These are phyloP conservation scores for Fopius arisanus DNA, from an alignment of 1,140 invertebrate genomes.

Conservation along the genomic window DNA sequence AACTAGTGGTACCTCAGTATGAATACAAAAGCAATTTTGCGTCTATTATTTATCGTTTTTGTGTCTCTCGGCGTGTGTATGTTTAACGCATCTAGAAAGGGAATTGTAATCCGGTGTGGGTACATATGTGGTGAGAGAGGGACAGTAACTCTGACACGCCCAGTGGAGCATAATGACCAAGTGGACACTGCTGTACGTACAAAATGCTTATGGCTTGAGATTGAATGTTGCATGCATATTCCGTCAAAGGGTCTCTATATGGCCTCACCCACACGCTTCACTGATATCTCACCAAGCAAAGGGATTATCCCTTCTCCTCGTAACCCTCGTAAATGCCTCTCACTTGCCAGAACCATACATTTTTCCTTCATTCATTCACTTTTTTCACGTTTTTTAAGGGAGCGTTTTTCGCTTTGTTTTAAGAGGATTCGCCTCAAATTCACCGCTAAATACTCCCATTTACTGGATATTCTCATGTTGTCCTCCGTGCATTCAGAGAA, in stretches of 20 bases:
- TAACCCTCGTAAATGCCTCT: background rate
- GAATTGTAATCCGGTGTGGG: conserved; percentile 10
- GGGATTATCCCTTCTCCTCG: conserved; percentile 48
- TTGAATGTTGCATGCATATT: conserved; percentile 26
- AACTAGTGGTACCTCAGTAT: conserved; percentile 60
- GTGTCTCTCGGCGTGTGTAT: conserved; percentile 19
- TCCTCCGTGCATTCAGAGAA: conserved; percentile 14
- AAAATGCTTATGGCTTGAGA: conserved; percentile 16
- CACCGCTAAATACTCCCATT: too few species aligned
- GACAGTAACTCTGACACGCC: conserved; percentile 27
- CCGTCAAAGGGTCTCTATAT: conserved; percentile 45
- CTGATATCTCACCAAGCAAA: conserved; percentile 40
- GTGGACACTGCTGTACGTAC: conserved; percentile 30
- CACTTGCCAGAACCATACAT: background rate
- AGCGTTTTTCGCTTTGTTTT: too few species aligned
- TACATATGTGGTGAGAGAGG: conserved; percentile 20
- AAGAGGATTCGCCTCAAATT: too few species aligned
- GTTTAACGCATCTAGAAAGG: conserved; percentile 12
- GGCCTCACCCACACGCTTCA: conserved; percentile 33
- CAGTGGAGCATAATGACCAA: conserved; percentile 30
- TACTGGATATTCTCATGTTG: too few species aligned
- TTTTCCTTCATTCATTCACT: background rate
- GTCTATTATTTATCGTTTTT: conserved; percentile 61
- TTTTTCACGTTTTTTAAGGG: background rate
- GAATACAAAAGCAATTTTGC: conserved; percentile 62